A percentile compares a stretch with the other conserved stretches of the same genome.
phyloP scores from a whole-genome alignment of 1,140 invertebrate genomes.

The Dysdera silvatica region DNA sequence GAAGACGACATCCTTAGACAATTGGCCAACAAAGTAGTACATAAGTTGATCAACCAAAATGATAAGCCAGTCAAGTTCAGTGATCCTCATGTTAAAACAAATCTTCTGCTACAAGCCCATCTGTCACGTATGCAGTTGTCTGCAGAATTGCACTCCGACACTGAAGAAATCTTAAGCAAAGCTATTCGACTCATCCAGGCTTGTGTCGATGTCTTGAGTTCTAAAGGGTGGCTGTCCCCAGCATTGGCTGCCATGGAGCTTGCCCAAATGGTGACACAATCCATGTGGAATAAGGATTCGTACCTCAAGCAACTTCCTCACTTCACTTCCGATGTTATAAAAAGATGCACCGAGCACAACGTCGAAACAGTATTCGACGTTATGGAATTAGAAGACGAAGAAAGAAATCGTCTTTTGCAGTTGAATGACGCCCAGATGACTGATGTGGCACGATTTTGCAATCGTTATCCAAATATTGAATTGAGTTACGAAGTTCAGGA shows the following conservation, averaged over 20 bases:
- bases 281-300: slow-evolving; percentile 98
- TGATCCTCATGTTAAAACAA: slow-evolving; percentile 95
- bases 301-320: slow-evolving; percentile 96
- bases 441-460: slow-evolving; percentile 96
- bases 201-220: slow-evolving; percentile 96
- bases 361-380: slow-evolving; percentile 97
- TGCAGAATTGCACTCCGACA: slow-evolving; percentile 94
- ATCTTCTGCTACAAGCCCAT: slow-evolving; percentile 91
- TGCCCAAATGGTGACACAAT: slow-evolving; percentile 98
- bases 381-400: slow-evolving; percentile 95
- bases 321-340: slow-evolving; percentile 81
- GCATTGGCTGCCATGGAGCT: slow-evolving; percentile 99
- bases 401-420: slow-evolving; percentile 74
- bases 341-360: slow-evolving; percentile 79
- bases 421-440: slow-evolving; percentile 81
- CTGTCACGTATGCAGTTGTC: slow-evolving; percentile 85
- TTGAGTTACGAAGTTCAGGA: slow-evolving; percentile 84
- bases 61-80: too few relatives aligned
- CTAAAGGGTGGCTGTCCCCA: slow-evolving; percentile 94
- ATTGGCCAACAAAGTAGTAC: slow-evolving; percentile 66
- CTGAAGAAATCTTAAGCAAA: slow-evolving; percentile 80
- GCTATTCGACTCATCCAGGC: slow-evolving; percentile 80
- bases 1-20: slow-evolving; percentile 79
- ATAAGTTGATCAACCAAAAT: slow-evolving; percentile 59
- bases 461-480: slow-evolving; percentile 98